These are phyloP conservation scores for Dryococelus australis DNA, from an alignment of 2,888 invertebrate genomes.

Conservation along the genomic window DNA sequence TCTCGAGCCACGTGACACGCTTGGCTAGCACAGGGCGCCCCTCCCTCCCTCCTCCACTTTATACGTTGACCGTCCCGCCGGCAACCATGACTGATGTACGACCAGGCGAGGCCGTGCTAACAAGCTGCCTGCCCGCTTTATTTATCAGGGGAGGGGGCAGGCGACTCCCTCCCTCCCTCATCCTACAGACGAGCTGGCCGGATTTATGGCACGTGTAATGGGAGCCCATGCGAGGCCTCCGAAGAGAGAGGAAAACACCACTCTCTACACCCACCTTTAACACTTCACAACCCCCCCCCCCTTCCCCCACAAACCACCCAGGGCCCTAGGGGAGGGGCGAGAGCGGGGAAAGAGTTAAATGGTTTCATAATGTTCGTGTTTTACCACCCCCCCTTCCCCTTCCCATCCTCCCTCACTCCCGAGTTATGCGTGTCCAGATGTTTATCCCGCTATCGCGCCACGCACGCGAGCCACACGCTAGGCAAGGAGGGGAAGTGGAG, in stretches of 20 bases:
- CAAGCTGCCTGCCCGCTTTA: constrained; percentile 3
- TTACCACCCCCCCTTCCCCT: background rate
- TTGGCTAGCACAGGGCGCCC: no score
- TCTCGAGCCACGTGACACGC: no score
- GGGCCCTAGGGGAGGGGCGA: background rate
- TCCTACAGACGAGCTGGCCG: background rate
- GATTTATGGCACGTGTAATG: constrained; percentile 9
- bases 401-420: background rate
- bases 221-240: background rate
- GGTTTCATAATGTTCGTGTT: constrained; percentile 16
- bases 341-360: background rate
- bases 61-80: background rate
- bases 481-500: background rate
- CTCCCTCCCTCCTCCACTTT: background rate
- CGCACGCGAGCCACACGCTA: background rate
- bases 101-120: background rate
- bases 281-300: background rate
- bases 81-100: background rate
- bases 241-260: background rate
- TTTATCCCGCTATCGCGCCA: background rate
- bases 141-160: background rate
- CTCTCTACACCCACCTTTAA: background rate
- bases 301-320: background rate
- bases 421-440: background rate
- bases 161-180: background rate